Percentiles rank a stretch among this genome's conserved stretches.
phyloP scores from a whole-genome alignment of 2,113 vertebrate species.

The Corynorhinus townsendii region DNA sequence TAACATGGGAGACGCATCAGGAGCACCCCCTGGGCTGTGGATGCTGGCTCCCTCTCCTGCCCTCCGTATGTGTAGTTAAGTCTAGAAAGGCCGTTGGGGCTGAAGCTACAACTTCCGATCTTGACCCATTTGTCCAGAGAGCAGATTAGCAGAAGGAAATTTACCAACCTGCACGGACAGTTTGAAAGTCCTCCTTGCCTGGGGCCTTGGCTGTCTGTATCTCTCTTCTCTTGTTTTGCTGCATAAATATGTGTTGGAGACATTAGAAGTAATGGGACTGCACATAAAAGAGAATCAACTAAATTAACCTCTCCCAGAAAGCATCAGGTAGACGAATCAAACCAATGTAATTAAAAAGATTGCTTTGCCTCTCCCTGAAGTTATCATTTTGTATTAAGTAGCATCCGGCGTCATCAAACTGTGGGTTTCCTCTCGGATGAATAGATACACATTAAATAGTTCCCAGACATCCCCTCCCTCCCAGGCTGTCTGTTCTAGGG shows the following conservation, averaged over 20 bases:
- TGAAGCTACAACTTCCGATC: background rate
- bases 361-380: constrained; percentile 20
- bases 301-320: constrained; percentile 43
- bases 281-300: constrained; percentile 32
- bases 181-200: background rate
- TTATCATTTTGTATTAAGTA: background rate
- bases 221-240: constrained; percentile 9
- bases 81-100: too few relatives aligned
- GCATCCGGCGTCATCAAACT: background rate
- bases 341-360: constrained; percentile 54
- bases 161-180: background rate
- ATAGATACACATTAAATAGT: background rate
- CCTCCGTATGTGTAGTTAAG: background rate
- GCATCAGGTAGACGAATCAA: background rate
- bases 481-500: background rate
- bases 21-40: background rate
- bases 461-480: background rate
- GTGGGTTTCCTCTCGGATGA: background rate
- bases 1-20: fast-evolving
- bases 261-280: constrained; percentile 36
- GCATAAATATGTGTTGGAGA: constrained; percentile 26
- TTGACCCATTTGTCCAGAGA: background rate
- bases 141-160: constrained; percentile 2
- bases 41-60: background rate
- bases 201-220: background rate